Conservation (phyloP, 2,888 invertebrate genomes). For the Luperina nickerlii region DNA sequence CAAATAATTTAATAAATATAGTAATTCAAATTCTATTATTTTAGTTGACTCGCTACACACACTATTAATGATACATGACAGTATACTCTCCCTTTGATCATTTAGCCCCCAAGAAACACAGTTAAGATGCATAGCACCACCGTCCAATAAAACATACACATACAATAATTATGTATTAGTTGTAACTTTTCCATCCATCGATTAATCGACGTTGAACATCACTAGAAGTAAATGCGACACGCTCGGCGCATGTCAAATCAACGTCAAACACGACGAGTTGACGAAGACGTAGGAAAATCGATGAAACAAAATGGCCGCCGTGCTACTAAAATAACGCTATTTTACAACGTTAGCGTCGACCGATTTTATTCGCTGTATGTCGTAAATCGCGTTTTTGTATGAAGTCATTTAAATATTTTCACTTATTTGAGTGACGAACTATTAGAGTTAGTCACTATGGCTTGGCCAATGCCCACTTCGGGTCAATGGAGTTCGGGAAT, state of each 20-base stretch:
- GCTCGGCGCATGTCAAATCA: conserved; percentile 49
- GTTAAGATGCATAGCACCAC: not conserved
- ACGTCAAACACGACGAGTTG: conserved; percentile 50
- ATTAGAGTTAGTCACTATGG: conserved; percentile 73
- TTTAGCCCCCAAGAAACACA: not conserved
- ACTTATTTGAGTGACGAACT: not conserved
- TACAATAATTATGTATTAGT: not conserved
- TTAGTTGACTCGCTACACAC: not conserved
- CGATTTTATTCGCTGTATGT: conserved; percentile 11
- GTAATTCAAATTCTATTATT: not conserved
- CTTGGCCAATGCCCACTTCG: conserved; percentile 82
- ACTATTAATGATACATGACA: not conserved
- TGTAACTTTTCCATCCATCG: conserved; percentile 14
- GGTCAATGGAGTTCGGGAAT: conserved; percentile 81
- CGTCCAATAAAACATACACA: too few relatives aligned
- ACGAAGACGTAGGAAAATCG: conserved; percentile 15
- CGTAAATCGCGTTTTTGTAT: conserved; percentile 6
- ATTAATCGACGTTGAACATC: conserved; percentile 49
- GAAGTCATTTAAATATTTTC: conserved; percentile 11
- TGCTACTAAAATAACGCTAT: conserved; percentile 20
- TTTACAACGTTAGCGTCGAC: conserved; percentile 22
- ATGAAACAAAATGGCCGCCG: conserved; percentile 64
- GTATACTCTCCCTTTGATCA: not conserved
- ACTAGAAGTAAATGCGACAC: conserved; percentile 46
- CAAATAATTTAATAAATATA: not conserved